phyloP scores from a whole-genome alignment of 2,113 vertebrate species.

The Smithornis capensis region DNA sequence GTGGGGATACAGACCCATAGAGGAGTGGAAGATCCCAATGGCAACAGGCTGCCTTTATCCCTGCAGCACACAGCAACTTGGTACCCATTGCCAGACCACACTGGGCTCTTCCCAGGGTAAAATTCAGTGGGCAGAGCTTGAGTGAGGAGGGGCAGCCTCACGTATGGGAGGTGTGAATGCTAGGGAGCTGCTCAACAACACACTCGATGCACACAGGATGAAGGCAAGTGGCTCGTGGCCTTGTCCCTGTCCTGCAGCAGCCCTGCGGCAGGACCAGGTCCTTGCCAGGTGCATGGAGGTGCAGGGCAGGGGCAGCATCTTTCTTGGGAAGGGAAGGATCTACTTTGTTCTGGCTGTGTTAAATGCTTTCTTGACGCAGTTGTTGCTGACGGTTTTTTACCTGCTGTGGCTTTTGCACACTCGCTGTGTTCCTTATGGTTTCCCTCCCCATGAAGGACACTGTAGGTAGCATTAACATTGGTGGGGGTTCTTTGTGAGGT shows the following conservation, averaged over 20 bases:
- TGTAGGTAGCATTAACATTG: background rate
- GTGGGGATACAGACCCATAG: background rate
- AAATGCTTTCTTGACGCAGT: background rate
- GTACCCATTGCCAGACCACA: fast-evolving
- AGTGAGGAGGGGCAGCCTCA: background rate
- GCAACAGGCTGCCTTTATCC: background rate
- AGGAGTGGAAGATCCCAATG: background rate
- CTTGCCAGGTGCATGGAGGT: background rate
- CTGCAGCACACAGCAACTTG: fast-evolving
- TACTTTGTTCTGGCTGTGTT: background rate
- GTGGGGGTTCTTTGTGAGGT: background rate
- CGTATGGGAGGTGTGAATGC: fast-evolving
- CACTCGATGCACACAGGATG: fast-evolving
- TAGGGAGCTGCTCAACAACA: fast-evolving
- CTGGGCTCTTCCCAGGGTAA: background rate
- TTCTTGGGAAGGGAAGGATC: background rate
- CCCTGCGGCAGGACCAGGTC: fast-evolving
- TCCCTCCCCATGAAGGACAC: background rate
- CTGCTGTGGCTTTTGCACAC: background rate
- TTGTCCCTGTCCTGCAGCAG: background rate
- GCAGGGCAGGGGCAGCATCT: background rate
- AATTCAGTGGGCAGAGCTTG: background rate
- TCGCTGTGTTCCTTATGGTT: background rate
- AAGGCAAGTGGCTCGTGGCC: background rate
- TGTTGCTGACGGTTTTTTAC: background rate